These are phyloP conservation scores for Cecropterus lyciades DNA, from an alignment of 1,140 invertebrate genomes.

Conservation along the genomic window DNA sequence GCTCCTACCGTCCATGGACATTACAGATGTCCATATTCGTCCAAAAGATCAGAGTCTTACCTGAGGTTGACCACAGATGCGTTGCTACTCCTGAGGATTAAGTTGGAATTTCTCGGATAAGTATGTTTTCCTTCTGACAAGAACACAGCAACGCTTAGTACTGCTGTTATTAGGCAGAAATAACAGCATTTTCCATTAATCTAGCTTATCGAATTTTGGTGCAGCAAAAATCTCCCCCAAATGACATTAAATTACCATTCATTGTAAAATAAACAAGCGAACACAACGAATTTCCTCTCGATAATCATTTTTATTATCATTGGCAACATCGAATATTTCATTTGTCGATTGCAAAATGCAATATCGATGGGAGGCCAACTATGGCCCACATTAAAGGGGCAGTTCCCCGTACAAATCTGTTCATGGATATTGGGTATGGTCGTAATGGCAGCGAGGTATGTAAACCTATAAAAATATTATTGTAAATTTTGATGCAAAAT, in stretches of 20 bases:
- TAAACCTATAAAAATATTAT: neutral
- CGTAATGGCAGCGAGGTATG: constrained; percentile 23
- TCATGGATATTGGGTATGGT: constrained; percentile 36
- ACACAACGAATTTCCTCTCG: constrained; percentile 15
- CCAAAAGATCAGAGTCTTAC: no score
- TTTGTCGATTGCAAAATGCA: constrained; percentile 42
- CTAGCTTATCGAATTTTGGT: neutral
- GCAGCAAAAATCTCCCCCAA: constrained; percentile 1
- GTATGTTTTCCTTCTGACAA: no score
- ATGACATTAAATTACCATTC: constrained; percentile 21
- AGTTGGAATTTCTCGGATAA: no score
- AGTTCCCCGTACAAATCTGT: constrained; percentile 59
- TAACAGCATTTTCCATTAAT: neutral
- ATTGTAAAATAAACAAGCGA: constrained; percentile 22
- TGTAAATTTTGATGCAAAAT: no score
- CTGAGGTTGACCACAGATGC: no score
- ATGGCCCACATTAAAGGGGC: constrained; percentile 45
- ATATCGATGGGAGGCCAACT: constrained; percentile 39
- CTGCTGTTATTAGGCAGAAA: no score
- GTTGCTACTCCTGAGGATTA: no score
- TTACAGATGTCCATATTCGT: no score
- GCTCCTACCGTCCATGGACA: no score
- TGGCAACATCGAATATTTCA: constrained; percentile 33
- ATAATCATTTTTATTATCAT: constrained; percentile 36
- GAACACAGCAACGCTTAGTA: no score